A percentile compares a stretch with the other conserved stretches of the same genome.
Evolutionary conservation across 1,140 invertebrate species (phyloP).

Genomic region (Brachionus rotundiformis): DNA sequence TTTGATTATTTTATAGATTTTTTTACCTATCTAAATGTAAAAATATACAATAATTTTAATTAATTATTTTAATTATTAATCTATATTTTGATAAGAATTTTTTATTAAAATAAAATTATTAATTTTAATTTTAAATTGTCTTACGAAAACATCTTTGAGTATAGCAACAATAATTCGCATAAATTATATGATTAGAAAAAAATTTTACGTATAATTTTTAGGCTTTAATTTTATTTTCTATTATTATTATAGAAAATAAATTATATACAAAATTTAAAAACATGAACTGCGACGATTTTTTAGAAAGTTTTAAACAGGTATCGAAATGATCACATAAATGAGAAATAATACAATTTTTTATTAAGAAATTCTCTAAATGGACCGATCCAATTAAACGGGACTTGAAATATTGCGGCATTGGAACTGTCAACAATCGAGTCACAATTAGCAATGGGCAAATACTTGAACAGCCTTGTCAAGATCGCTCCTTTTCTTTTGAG

Average conservation of each 20-base stretch:
- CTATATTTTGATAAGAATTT: too few species aligned
- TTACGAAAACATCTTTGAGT: not conserved
- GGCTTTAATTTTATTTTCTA: not conserved
- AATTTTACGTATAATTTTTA: not conserved
- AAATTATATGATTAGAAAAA: not conserved
- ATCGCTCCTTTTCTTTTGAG: constrained; percentile 20
- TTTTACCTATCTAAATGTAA: too few species aligned
- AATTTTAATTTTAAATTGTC: not conserved
- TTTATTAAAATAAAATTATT: not conserved
- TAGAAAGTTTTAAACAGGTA: not conserved
- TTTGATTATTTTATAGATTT: too few species aligned
- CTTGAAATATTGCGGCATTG: not conserved
- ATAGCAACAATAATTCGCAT: not conserved
- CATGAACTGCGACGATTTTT: not conserved
- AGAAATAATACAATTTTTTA: not conserved
- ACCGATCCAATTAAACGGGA: constrained; percentile 21
- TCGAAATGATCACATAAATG: too few species aligned
- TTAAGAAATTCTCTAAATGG: not conserved
- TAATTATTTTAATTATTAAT: too few species aligned
- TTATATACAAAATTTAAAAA: not conserved
- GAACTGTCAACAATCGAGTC: constrained; percentile 12
- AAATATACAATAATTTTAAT: too few species aligned
- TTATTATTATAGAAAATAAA: not conserved
- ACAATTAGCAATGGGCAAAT: not conserved
- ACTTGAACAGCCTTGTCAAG: not conserved